phyloP scores from a whole-genome alignment of 2,888 invertebrate genomes.

The Acanthosepion esculentum region DNA sequence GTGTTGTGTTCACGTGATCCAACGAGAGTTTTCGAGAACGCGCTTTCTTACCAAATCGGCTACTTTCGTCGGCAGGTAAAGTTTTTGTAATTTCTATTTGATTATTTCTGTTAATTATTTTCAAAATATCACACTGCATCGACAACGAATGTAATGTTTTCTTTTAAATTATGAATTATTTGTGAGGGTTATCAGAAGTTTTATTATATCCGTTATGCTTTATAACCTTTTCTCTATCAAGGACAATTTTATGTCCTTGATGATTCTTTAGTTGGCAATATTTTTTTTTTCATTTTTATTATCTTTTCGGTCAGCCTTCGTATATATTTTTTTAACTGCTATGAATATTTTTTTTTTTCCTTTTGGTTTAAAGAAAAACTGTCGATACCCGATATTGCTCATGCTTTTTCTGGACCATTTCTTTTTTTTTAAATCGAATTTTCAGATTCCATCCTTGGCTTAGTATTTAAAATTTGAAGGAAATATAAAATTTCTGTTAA shows the following conservation, averaged over 20 bases:
- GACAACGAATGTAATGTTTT: not conserved
- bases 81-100: not conserved
- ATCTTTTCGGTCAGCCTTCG: not conserved
- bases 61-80: conserved; percentile 8
- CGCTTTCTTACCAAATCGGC: not conserved
- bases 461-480: no score
- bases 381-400: no score
- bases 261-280: not conserved
- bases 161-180: not conserved
- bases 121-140: not conserved
- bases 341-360: no score
- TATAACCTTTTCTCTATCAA: not conserved
- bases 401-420: no score
- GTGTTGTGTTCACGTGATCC: not conserved
- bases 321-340: not conserved
- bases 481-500: no score
- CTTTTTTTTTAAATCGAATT: no score
- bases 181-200: not conserved
- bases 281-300: not conserved
- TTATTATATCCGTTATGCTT: not conserved
- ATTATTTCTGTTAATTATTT: not conserved
- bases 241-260: not conserved
- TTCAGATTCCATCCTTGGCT: no score
- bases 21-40: not conserved
- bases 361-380: no score